Conservation (phyloP, 2,113 vertebrate species). For the Lepus timidus region DNA sequence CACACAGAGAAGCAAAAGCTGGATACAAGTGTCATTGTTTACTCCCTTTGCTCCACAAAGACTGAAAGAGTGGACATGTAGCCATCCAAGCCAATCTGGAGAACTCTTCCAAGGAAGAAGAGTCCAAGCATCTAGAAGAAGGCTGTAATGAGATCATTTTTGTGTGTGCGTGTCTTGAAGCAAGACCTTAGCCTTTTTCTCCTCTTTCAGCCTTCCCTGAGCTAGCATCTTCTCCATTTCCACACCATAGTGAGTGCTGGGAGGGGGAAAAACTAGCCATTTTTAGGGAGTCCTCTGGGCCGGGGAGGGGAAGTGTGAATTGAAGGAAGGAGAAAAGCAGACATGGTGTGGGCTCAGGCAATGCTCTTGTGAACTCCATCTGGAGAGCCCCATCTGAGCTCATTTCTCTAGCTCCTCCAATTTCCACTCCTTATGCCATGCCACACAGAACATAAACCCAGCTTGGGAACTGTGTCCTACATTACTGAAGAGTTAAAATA, state of each 20-base stretch:
- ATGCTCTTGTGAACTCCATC: fast-evolving
- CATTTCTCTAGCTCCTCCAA: not conserved
- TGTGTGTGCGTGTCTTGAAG: not conserved
- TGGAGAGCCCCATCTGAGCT: not conserved
- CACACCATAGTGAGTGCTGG: not conserved
- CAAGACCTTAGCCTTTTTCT: not conserved
- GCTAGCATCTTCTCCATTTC: not conserved
- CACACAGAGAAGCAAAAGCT: not conserved
- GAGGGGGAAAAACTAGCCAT: not conserved
- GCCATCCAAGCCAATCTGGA: not conserved
- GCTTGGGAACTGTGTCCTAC: not conserved
- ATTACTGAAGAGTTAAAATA: not conserved
- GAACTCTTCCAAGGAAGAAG: conserved; percentile 46
- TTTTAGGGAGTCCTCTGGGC: not conserved
- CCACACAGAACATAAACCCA: not conserved
- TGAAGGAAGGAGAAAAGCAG: not conserved
- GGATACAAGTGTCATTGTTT: not conserved
- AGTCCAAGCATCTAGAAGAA: not conserved
- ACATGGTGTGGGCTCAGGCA: fast-evolving
- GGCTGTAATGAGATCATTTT: not conserved
- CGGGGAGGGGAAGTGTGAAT: not conserved
- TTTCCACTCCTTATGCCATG: fast-evolving
- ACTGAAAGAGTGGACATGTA: not conserved
- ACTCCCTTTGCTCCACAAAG: not conserved
- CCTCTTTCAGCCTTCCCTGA: not conserved